These are phyloP conservation scores for Atractosteus spatula DNA, from an alignment of 2,113 vertebrate species.

Conservation along the genomic window DNA sequence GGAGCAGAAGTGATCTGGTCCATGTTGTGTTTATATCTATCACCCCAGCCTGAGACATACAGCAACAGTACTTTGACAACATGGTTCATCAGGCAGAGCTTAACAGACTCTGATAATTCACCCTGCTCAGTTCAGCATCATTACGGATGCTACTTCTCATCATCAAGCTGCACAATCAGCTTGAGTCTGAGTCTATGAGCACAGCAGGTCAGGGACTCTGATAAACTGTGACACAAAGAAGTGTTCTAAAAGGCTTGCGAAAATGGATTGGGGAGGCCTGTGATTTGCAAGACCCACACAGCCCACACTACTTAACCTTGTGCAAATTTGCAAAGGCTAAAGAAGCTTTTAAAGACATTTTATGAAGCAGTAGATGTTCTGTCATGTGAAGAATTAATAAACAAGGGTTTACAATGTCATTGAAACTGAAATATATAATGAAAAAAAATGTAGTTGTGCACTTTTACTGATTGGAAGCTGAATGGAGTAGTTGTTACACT, in stretches of 20 bases:
- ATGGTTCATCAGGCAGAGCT: background rate
- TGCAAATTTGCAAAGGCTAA: too few relatives aligned
- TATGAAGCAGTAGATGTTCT: background rate
- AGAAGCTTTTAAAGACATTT: too few relatives aligned
- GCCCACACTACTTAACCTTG: background rate
- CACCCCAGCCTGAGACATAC: background rate
- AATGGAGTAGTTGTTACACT: too few relatives aligned
- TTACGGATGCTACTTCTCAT: background rate
- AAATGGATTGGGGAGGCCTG: background rate
- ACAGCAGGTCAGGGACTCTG: background rate
- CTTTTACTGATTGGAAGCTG: too few relatives aligned
- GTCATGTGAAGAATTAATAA: background rate
- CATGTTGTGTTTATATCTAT: background rate
- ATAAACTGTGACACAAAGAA: background rate
- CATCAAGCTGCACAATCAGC: background rate
- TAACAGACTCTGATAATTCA: background rate
- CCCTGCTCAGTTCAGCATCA: background rate
- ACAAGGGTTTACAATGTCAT: background rate
- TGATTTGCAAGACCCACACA: background rate
- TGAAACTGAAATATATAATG: background rate
- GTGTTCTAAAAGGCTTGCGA: background rate
- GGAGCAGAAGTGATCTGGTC: background rate
- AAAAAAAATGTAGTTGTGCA: too few relatives aligned
- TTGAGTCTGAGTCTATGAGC: background rate
- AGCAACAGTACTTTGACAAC: slow-evolving; percentile 1